Conservation (phyloP, 1,140 invertebrate genomes). For the Hestina assimilis region DNA sequence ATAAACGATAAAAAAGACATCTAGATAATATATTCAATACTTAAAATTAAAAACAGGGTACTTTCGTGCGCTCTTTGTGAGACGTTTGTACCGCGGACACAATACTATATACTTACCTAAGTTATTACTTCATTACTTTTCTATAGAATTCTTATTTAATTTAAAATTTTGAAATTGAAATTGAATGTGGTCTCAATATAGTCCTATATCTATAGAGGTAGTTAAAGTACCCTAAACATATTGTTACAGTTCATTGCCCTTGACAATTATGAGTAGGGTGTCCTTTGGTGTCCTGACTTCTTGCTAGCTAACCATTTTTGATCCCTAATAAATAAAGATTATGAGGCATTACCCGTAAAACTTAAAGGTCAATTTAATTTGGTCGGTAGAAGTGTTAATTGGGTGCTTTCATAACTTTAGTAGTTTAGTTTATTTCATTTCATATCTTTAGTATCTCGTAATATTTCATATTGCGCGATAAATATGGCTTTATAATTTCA, state of each 20-base stretch:
- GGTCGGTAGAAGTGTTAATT: neutral
- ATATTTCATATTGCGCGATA: too few relatives aligned
- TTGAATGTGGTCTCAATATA: neutral
- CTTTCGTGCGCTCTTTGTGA: too few relatives aligned
- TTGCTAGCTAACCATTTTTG: neutral
- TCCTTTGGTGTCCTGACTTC: slow-evolving; percentile 22
- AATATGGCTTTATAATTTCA: too few relatives aligned
- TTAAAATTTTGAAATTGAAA: neutral
- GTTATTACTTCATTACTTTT: too few relatives aligned
- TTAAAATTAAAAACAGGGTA: too few relatives aligned
- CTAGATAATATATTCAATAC: too few relatives aligned
- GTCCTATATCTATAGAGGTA: neutral
- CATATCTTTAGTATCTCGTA: neutral
- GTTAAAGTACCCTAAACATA: slow-evolving; percentile 26
- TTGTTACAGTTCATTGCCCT: slow-evolving; percentile 46
- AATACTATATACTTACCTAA: too few relatives aligned
- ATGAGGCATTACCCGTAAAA: neutral
- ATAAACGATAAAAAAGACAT: too few relatives aligned
- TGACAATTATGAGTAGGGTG: slow-evolving; percentile 49
- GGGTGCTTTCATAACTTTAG: neutral
- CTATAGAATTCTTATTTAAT: too few relatives aligned
- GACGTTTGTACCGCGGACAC: too few relatives aligned
- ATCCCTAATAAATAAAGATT: slow-evolving; percentile 1
- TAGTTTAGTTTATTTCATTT: neutral
- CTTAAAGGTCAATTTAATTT: neutral